These are phyloP conservation scores for Hemibagrus guttatus DNA, from an alignment of 2,797 vertebrate genomes.

Conservation along the genomic window DNA sequence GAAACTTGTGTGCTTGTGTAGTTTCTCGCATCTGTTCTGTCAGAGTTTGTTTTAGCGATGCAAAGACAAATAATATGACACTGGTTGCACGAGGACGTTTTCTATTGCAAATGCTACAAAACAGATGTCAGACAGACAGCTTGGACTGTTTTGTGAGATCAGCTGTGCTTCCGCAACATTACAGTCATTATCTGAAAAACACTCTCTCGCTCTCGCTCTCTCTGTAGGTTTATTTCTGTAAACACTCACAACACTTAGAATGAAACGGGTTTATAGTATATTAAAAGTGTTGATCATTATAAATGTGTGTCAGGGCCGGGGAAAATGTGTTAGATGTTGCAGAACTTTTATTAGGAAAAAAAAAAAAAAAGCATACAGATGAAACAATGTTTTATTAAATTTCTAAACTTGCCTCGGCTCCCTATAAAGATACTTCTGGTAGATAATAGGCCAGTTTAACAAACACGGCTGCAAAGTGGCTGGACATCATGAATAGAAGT, in stretches of 20 bases:
- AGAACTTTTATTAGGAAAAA: neutral
- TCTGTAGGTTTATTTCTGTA: slow-evolving; percentile 7
- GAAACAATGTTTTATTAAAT: neutral
- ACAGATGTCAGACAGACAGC: slow-evolving; percentile 27
- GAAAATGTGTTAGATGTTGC: neutral
- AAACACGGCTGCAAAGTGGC: neutral
- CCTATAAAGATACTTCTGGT: neutral
- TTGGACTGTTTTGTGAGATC: slow-evolving; percentile 6
- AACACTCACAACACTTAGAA: neutral
- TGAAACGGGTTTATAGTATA: neutral
- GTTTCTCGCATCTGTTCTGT: slow-evolving; percentile 25
- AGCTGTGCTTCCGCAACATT: slow-evolving; percentile 2
- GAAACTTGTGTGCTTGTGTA: neutral
- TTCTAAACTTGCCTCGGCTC: neutral
- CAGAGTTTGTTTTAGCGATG: slow-evolving; percentile 35
- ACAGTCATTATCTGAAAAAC: slow-evolving; percentile 34
- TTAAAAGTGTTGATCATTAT: neutral
- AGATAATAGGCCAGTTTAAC: neutral
- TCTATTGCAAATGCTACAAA: slow-evolving; percentile 31
- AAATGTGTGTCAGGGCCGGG: neutral
- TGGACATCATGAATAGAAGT: neutral
- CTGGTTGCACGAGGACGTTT: slow-evolving; percentile 2
- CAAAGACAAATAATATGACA: slow-evolving; percentile 33
- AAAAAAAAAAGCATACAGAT: neutral
- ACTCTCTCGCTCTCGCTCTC: neutral